Base-by-base conservation (phyloP, 2,888 invertebrate species). In the Trypoxylon attenuatum region DNA sequence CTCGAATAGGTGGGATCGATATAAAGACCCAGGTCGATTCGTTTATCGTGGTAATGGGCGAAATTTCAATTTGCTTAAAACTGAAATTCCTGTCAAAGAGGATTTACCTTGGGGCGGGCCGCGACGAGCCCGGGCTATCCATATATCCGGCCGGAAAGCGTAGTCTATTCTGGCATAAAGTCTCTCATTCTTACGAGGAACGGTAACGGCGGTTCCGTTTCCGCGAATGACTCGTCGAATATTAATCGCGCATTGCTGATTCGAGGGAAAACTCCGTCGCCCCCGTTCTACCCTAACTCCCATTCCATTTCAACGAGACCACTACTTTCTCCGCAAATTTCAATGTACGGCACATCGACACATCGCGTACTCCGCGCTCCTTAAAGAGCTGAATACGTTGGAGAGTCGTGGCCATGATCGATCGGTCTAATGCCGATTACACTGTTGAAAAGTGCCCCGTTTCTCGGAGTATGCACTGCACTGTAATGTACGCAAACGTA, bases 171-270 rank as follows among this genome's bases (percentile, higher is more conserved):
- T 10, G 13, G 33, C 33, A 33, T 33, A 33, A 33, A 33, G 60
- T 49, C 33, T 22, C 27, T 6, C 39, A 21, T 41, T 43, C 60
- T 39, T 15, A 13, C 46, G 5, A 29, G 21, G 42, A 10, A 43
- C 2, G 13, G 23, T 29, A 6, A 23, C 0, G 41, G 23, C 5
- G 50, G 47, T 59, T 53, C 43, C 63, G 63, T 78, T 81, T 78
- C 76, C 70, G 68, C 75, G 77, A 77, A 77, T 77, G 78, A 80
- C 77, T 79, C 70, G 74, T 74, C 79, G 81, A 82, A 82, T 82
- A 82, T 82, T 82, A 82, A 82, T 82, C 81, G 77, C 79, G 69
- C 69, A 57, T 41, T 64, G 62, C 39, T 39, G 16, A 18, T 41
- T 41, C 16, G 41, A 18, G 41, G 39, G 39, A 39, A 15, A 6